Conservation (phyloP, 2,888 invertebrate species). For the Dioctria rufipes region DNA sequence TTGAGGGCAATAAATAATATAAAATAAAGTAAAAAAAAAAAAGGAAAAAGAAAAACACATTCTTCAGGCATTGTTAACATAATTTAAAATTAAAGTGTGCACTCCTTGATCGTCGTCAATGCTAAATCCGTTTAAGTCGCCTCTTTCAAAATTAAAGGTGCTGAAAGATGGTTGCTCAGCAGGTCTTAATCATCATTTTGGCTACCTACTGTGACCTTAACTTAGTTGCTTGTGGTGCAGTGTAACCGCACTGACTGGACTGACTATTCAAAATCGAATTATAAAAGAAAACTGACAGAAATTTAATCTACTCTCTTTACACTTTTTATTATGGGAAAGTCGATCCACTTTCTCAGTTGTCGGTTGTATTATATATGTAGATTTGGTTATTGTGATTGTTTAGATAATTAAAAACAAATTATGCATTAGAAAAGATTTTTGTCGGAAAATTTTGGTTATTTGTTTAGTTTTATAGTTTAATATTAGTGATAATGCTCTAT, state of each 20-base stretch:
- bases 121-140: background rate
- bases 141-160: background rate
- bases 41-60: background rate
- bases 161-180: constrained; percentile 10
- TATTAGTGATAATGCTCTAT: too few species aligned
- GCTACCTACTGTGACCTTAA: constrained; percentile 29
- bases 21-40: background rate
- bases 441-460: too few species aligned
- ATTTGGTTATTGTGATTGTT: background rate
- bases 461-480: too few species aligned
- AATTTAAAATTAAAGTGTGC: constrained; percentile 9
- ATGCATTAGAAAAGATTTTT: background rate
- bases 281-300: constrained; percentile 2
- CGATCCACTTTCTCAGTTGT: background rate
- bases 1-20: background rate
- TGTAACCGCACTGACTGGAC: background rate
- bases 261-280: constrained; percentile 25
- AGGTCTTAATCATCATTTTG: constrained; percentile 34
- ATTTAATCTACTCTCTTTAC: constrained; percentile 26
- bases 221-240: constrained; percentile 25
- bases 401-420: background rate
- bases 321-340: too few species aligned
- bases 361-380: background rate
- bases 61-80: background rate
- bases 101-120: background rate